Base-by-base conservation (phyloP, 2,797 vertebrate genomes). In the Catharus ustulatus region DNA sequence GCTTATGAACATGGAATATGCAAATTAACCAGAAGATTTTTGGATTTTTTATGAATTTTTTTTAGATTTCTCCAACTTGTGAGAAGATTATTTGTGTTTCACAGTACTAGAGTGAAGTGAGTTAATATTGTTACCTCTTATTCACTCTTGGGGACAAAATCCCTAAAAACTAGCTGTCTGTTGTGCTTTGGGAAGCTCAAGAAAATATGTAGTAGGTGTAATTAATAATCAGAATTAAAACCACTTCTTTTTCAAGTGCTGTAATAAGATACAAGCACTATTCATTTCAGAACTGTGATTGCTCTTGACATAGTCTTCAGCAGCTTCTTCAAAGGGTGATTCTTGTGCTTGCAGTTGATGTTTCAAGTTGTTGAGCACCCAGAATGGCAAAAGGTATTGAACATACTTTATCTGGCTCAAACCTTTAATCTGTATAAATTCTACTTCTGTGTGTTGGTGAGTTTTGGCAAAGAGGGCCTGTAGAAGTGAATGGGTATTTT, bases 1-100 rank as follows among this genome's bases (percentile, higher is more conserved):
- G 13, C 42, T 63, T 92, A n/a, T 6, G 30, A 49, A 51, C 4
- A 15, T 34, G 48, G 30, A n/a, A 32, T 55, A 11, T 17, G 17
- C 29, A 67, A 80, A 23, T 18, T 22, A 88, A 8, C 17, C 9
- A 51, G 26, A 72, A 73, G 17, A 36, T 83, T 43, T 54, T 5
- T 52, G 48, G 34, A 8, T 10, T 29, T 29, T 58, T 61, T 20
- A 6, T 1, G 0, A 4, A 6, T 1, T 4, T 15, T 15, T 66
- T 55, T 55, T 29, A 23, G 32, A 23, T 29, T 76, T 85, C 34
- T 20, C 19, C 38, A 49, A 2, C 62, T 55, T 14, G 1, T 48
- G 38, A 51, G 34, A 69, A 10, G 13, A 9, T 69, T 87, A 15
- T 36, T 76, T 48, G 22, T 86, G 29, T 55, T 84, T 11, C 36